Base-by-base conservation (phyloP, 2,888 invertebrate genomes). In the Habrosyne pyritoides region DNA sequence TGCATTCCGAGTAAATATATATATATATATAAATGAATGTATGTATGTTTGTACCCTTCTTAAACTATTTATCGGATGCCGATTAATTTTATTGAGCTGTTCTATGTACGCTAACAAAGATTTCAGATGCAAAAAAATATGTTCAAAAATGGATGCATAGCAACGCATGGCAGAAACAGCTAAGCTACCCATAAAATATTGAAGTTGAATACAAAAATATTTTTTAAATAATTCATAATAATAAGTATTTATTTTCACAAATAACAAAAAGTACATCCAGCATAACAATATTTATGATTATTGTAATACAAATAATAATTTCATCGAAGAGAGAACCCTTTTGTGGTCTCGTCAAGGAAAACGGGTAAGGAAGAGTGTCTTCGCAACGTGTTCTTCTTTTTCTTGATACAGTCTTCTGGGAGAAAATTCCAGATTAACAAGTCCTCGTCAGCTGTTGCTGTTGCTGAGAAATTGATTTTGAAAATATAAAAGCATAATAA, bases 341-440 rank as follows among this genome's bases (percentile, higher is more conserved):
- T 53, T 6, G 69, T 67, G 24, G 73, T 67, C 56, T 74, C 59
- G 68, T 91, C 91, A 4, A 89, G 60, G 52, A 70, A 86, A 0
- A 83, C 81, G 0, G 91, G 90, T 1, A 91, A 60, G 0, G 80
- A 77, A 0, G 72, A 83, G 63, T 89, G 90, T 46, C 67, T 74
- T 59, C 69, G 83, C 30, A 64, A 60, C 30, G 67, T 71, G 6
- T 54, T 63, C 22, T 58, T 75, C 26, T 73, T 81, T 48, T 61
- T 75, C 28, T 74, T 80, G 6, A 67, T 69, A 18, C 77, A 76
- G 42, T 86, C 83, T 75, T 89, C 86, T 53, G 91, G 91, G 4
- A 93, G 83, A 42, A 92, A 93, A 66, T 91, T 92, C 91, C 91
- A 93, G 66, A 93, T 90, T 36, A 91, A 86, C 53, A 93, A 67